Conservation (phyloP, 2,888 invertebrate genomes). For the Notodonta dromedarius region DNA sequence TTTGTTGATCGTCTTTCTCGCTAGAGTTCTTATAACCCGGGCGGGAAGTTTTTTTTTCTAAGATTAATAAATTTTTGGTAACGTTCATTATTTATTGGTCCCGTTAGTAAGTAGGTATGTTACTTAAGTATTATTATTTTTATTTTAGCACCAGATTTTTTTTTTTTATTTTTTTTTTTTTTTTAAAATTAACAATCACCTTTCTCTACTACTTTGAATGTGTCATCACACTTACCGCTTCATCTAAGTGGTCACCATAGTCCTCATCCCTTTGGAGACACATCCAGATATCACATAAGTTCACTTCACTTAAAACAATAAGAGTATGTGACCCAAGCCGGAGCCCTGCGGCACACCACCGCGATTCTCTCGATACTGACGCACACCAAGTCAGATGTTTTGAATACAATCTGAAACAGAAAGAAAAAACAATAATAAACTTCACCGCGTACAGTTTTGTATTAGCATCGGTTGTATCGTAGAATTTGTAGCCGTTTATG, state of each 20-base stretch:
- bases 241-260: slow-evolving; percentile 66
- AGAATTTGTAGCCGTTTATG: slow-evolving; percentile 35
- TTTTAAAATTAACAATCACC: too few relatives aligned
- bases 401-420: slow-evolving; percentile 82
- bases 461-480: slow-evolving; percentile 46
- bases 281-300: slow-evolving; percentile 71
- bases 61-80: too few relatives aligned
- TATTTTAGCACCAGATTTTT: too few relatives aligned
- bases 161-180: too few relatives aligned
- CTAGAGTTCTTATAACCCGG: too few relatives aligned
- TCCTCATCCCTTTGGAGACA: slow-evolving; percentile 78
- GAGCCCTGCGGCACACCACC: slow-evolving; percentile 69
- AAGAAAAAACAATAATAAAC: slow-evolving; percentile 82
- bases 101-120: too few relatives aligned
- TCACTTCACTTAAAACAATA: slow-evolving; percentile 51
- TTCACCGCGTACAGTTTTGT: slow-evolving; percentile 50
- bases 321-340: slow-evolving; percentile 45
- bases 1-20: too few relatives aligned
- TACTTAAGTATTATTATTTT: too few relatives aligned
- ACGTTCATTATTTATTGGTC: too few relatives aligned
- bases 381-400: slow-evolving; percentile 68
- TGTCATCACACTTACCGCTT: slow-evolving; percentile 66
- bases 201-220: too few relatives aligned
- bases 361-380: slow-evolving; percentile 62
- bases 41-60: too few relatives aligned